Evolutionary conservation across 1,140 invertebrate species (phyloP), one percentile per base, ranked within the genome.

Genomic region (Neodiprion pinetum): DNA sequence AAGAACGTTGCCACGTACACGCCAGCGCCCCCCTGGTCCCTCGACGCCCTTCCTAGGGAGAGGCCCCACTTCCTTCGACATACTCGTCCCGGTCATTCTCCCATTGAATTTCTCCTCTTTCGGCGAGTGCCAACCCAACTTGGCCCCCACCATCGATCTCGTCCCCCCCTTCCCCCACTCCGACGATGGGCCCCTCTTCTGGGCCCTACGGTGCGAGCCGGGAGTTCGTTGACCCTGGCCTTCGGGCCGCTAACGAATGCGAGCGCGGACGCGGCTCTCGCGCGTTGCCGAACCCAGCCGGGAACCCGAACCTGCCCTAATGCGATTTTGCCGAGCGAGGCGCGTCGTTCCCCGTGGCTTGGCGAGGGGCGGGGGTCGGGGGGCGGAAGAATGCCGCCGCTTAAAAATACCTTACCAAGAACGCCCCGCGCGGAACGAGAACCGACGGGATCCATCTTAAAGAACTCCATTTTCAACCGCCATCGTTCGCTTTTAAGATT

Each of bases 51-150:
- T 53, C 50, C 50, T n/a, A 14, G 10, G 10, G 10, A 1, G 50
- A 53, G 50, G 50, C 50, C 50, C 50, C 50, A 53, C 50, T 53
- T 53, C 50, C 50, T 53, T 10, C n/a, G 50, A 14, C 50, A 21
- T 21, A 21, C 17, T 21, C 50, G 10, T n/a, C n/a, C n/a, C 50
- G 50, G 10, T 53, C 50, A 53, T 53, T 53, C 50, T n/a, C 50
- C 50, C 50, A 53, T 53, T 53, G 50, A 53, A 53, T 53, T 53
- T 53, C 50, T 53, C 50, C 50, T 53, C 50, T 53, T 53, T 53
- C n/a, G 50, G n/a, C 50, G 50, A 14, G 50, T 53, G 50, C 50
- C 50, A 11, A 11, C 50, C 50, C 50, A 53, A 53, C 50, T 53
- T 53, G 50, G 2, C 50, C 50, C 50, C 50, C 50, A 53, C 50